Percentiles rank a stretch among this genome's conserved stretches.
Evolutionary conservation across 2,888 invertebrate species (phyloP).

Genomic region (Drosophila maculinotata): DNA sequence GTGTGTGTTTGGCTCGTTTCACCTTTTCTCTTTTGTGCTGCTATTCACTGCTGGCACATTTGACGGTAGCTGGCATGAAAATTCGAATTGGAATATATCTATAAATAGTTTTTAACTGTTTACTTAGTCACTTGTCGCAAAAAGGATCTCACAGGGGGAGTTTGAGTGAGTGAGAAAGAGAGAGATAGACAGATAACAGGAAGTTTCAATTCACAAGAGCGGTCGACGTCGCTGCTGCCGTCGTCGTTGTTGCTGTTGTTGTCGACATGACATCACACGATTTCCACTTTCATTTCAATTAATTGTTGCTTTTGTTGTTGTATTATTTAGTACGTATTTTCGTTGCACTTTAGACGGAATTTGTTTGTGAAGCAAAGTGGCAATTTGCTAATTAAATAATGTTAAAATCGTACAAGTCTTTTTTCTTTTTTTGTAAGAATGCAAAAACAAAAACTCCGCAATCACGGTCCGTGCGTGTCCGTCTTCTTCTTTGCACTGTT

Average conservation of each 20-base stretch:
- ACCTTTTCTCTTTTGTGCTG: conserved; percentile 76
- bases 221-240: conserved; percentile 56
- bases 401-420: conserved; percentile 45
- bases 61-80: conserved; percentile 56
- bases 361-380: conserved; percentile 42
- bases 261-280: conserved; percentile 71
- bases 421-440: conserved; percentile 53
- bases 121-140: conserved; percentile 47
- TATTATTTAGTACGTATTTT: conserved; percentile 49
- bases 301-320: conserved; percentile 45
- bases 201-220: conserved; percentile 76
- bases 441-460: conserved; percentile 74
- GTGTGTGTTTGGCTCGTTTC: conserved; percentile 63
- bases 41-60: conserved; percentile 52
- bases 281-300: conserved; percentile 68
- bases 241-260: conserved; percentile 19
- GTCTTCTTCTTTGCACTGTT: conserved; percentile 54
- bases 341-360: conserved; percentile 69
- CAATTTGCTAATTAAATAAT: conserved; percentile 50
- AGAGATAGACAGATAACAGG: conserved; percentile 52
- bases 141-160: conserved; percentile 33
- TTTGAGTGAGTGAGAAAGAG: conserved; percentile 6
- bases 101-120: conserved; percentile 16
- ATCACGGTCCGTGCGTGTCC: conserved; percentile 64
- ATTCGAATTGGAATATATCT: conserved; percentile 52